These are phyloP conservation scores for Oreochromis aureus DNA, from an alignment of 2,113 vertebrate genomes.

Conservation along the genomic window DNA sequence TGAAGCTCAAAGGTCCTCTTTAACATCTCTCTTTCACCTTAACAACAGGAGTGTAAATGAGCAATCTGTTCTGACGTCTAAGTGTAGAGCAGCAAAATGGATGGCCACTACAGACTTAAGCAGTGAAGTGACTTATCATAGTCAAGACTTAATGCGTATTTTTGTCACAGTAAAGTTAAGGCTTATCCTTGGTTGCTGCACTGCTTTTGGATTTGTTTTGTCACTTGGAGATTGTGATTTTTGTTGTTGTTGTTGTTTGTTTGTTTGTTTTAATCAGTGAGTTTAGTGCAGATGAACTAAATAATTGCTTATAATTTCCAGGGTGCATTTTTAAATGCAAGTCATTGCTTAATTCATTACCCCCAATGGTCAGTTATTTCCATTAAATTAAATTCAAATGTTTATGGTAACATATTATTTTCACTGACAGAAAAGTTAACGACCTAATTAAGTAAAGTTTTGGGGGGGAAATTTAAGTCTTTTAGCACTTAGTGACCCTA, in stretches of 20 bases:
- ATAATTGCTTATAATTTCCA: not conserved
- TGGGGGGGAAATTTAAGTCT: not conserved
- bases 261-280: not conserved
- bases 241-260: not conserved
- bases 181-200: not conserved
- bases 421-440: not conserved
- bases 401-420: not conserved
- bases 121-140: not conserved
- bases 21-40: conserved; percentile 4
- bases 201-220: not conserved
- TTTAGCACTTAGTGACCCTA: not conserved
- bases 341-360: not conserved
- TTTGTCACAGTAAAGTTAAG: not conserved
- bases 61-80: conserved; percentile 5
- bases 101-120: not conserved
- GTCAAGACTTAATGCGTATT: not conserved
- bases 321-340: not conserved
- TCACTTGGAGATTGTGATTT: not conserved
- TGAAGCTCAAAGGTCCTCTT: conserved; percentile 8
- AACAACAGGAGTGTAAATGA: conserved; percentile 23
- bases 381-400: not conserved
- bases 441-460: not conserved
- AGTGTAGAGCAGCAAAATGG: conserved; percentile 1
- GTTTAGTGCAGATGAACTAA: not conserved
- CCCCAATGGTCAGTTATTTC: not conserved